Base-by-base conservation (phyloP, 2,888 invertebrate genomes). In the Cerastis rubricosa region DNA sequence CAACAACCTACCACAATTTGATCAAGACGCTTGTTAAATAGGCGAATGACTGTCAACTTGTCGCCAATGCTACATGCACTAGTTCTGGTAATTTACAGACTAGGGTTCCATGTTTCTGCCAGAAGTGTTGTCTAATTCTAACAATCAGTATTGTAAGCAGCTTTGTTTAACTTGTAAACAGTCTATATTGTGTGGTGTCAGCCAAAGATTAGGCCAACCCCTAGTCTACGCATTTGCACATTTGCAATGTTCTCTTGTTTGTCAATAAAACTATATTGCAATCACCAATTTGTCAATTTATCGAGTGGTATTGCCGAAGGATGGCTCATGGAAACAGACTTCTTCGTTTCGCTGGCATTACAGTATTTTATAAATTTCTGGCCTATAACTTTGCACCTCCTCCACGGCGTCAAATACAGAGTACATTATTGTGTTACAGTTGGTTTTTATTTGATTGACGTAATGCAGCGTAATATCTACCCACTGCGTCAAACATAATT, bases 121-220 rank as follows among this genome's bases (percentile, higher is more conserved):
- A 78, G 66, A 76, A 74, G 75, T 81, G 84, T 83, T 85, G 89
- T 86, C 88, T 85, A 86, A 85, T 89, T 73, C 71, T 19, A 70
- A 65, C 73, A 63, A 65, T 67, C 74, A 75, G 57, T 67, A 66
- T 70, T 76, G 51, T 74, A 61, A 54, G 51, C 61, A 59, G 47
- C 22, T 45, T 80, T 80, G 74, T 80, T 25, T 45, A 25, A 66
- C 19, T 80, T 66, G 80, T 65, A 29, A 19, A 45, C 57, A n/a
- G 59, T n/a, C 19, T 51, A 51, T 59, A 80, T 65, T 57, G 43
- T 45, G 35, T 51, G 49, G 61, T 71, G 22, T 25, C 11, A 35
- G 25, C 22, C 59, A 45, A 59, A 43, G 8, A 12, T 59, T 47
- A 22, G 49, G 59, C 17, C 25, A 61, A 17, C 35, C 25, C 17